Percentiles rank a stretch among this genome's conserved stretches.
Conservation (phyloP, 2,113 vertebrate species). For the Triplophysa siluroides region DNA sequence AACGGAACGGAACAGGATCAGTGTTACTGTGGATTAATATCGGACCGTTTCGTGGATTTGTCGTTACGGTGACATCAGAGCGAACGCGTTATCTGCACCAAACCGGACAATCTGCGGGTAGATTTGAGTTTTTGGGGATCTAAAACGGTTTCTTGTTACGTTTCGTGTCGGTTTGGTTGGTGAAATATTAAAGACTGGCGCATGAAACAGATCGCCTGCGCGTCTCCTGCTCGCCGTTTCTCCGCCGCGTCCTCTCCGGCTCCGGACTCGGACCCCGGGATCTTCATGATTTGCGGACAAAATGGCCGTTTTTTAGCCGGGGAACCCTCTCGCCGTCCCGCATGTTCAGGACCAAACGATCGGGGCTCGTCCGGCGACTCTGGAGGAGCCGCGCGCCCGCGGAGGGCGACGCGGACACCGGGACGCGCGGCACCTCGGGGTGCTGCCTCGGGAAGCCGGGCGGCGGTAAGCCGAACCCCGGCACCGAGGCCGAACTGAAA, state of each 20-base stretch:
- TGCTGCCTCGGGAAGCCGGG: slow-evolving; percentile 89
- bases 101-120: not conserved
- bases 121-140: not conserved
- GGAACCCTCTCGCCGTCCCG: slow-evolving; percentile 89
- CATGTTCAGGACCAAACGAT: slow-evolving; percentile 99
- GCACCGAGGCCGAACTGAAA: slow-evolving; percentile 90
- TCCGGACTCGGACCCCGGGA: slow-evolving; percentile 88
- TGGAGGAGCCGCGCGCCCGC: slow-evolving; percentile 94
- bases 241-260: slow-evolving; percentile 73
- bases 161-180: slow-evolving; percentile 53
- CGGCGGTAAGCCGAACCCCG: slow-evolving; percentile 75
- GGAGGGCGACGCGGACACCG: slow-evolving; percentile 86
- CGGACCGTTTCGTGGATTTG: not conserved
- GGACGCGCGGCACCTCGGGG: slow-evolving; percentile 64
- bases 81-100: slow-evolving; percentile 11
- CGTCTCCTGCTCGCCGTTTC: slow-evolving; percentile 74
- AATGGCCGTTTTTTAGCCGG: slow-evolving; percentile 96
- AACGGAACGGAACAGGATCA: too few species aligned
- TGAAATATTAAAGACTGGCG: slow-evolving; percentile 81
- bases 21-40: slow-evolving; percentile 3
- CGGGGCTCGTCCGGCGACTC: slow-evolving; percentile 96
- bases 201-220: slow-evolving; percentile 84
- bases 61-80: slow-evolving; percentile 57
- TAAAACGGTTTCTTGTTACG: not conserved
- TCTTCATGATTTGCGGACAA: slow-evolving; percentile 97